These are phyloP conservation scores for Apostichopus japonicus DNA, from an alignment of 35 echinoderm and acorn worm species.

Conservation along the genomic window DNA sequence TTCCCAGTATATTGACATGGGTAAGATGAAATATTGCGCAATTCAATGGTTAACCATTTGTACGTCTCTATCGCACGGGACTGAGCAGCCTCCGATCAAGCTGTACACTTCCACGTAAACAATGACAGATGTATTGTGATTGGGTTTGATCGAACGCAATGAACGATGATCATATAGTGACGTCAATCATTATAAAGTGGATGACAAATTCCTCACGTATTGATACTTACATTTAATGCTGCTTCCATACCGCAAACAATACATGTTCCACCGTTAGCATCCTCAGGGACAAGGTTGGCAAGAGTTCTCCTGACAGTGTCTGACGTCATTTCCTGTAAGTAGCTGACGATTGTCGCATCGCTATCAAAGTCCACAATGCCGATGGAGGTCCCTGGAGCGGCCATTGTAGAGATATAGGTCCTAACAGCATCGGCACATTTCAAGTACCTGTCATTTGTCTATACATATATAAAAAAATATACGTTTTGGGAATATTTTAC, in stretches of 20 bases:
- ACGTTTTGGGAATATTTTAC: no score
- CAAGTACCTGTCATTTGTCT: not conserved
- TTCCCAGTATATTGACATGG: no score
- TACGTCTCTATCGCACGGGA: no score
- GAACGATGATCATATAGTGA: not conserved
- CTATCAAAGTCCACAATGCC: slow-evolving; percentile 39
- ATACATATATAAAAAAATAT: not conserved
- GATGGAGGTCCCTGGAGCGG: not conserved
- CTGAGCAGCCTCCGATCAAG: not conserved
- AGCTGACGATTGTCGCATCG: not conserved
- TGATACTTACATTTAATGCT: slow-evolving; percentile 8
- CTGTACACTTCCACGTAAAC: not conserved
- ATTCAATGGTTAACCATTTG: no score
- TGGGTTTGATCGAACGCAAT: no score
- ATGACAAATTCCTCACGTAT: no score
- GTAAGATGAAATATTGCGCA: no score
- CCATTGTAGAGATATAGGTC: not conserved
- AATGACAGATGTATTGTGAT: not conserved
- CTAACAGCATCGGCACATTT: not conserved
- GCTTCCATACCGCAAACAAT: no score
- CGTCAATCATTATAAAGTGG: not conserved
- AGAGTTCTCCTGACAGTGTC: not conserved
- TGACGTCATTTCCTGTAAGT: not conserved
- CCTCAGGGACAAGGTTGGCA: not conserved
- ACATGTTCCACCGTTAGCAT: no score